Base-by-base conservation (phyloP, 2,797 vertebrate genomes). In the Dromococcyx pavoninus region DNA sequence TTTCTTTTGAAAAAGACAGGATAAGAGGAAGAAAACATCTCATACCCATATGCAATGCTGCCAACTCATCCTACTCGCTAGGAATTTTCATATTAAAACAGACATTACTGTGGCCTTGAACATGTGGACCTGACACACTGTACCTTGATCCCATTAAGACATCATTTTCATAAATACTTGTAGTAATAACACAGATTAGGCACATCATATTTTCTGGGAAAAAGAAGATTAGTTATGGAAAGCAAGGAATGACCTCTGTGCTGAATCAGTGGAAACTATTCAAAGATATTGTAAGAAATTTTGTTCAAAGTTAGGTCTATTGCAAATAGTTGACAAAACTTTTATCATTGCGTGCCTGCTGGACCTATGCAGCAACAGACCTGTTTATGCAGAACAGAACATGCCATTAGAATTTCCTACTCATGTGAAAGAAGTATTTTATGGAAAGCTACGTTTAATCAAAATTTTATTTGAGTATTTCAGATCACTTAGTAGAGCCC, bases 81-180 rank as follows among this genome's bases (percentile, higher is more conserved):
- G n/a, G 71, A 82, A 73, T 79, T 93, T 87, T 5, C 3, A 50
- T 48, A 56, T 61, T 83, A 73, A 72, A 95, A 86, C 56, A 86
- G 86, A 75, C 48, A 67, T 73, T 76, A 91, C 73, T 88, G 62
- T 79, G 77, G n/a, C 41, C 77, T 93, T 89, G 50, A n/a, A 88
- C 35, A 22, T 66, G 50, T 14, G 28, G 46, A 88, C 44, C 50
- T 72, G 60, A 58, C 66, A 65, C 62, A 51, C 54, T 81, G 66
- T 76, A 57, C 35, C 21, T 95, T 91, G 61, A 93, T 92, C 76
- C 88, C 80, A 65, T 91, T 92, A 89, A 94, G 79, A 35, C 30
- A 44, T 21, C 4, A 28, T 95, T 73, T 92, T 86, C 91, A 76
- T 95, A 91, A 95, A 97, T 89, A 89, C 57, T 77, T 91, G 50